Conservation (phyloP, 2,113 vertebrate genomes). For the Haemorhous mexicanus region DNA sequence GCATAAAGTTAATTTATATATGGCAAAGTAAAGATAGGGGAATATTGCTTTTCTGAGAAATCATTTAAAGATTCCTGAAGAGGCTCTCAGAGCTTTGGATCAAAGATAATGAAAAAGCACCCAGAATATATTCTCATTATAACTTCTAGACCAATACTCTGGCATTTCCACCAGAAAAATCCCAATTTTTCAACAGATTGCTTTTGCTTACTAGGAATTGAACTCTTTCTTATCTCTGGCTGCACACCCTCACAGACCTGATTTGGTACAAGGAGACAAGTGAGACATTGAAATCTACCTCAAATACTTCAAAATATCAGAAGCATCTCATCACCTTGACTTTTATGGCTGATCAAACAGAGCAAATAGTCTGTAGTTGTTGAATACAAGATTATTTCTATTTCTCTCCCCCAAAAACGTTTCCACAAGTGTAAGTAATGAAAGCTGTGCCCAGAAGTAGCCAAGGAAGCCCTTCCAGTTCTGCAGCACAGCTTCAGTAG, state of each 20-base stretch:
- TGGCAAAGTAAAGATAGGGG: background rate
- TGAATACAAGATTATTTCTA: background rate
- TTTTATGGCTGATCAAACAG: background rate
- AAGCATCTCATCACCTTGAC: background rate
- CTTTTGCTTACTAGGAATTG: background rate
- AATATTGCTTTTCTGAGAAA: background rate
- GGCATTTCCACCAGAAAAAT: background rate
- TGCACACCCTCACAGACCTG: background rate
- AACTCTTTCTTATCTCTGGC: background rate
- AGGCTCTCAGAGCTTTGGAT: background rate
- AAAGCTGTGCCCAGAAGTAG: background rate
- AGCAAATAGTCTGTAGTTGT: accelerated
- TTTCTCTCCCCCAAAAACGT: background rate
- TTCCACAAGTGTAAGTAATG: background rate
- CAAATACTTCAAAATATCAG: background rate
- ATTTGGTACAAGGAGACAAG: background rate
- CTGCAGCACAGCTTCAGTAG: background rate
- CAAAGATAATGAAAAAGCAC: background rate
- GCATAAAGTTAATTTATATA: background rate
- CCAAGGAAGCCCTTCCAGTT: background rate
- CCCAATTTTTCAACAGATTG: background rate
- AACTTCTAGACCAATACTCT: background rate
- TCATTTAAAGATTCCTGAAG: background rate
- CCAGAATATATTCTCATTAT: background rate
- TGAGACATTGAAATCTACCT: background rate